Percentiles rank a stretch among this genome's conserved stretches.
These are phyloP conservation scores for Odontamblyopus lacepedii DNA, from an alignment of 2,797 vertebrate genomes.

Conservation along the genomic window DNA sequence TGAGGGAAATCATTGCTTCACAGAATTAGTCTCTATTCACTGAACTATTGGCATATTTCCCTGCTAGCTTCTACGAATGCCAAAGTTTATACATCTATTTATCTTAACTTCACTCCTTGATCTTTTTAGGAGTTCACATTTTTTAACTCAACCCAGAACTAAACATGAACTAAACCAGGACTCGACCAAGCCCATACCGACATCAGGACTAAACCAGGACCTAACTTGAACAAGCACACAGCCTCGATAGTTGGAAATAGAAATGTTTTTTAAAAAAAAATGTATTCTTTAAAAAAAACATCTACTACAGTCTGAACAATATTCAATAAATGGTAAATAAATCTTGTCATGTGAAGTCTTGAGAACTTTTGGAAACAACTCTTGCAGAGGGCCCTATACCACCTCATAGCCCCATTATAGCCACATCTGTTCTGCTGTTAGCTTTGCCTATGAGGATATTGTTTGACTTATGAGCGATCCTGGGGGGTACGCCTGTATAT, in stretches of 20 bases:
- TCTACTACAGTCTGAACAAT: neutral
- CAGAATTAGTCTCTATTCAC: neutral
- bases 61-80: neutral
- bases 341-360: too few species aligned
- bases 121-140: too few species aligned
- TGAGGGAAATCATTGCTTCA: too few species aligned
- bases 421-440: slow-evolving; percentile 58
- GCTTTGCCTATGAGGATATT: slow-evolving; percentile 25
- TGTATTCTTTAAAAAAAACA: too few species aligned
- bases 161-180: too few species aligned
- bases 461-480: slow-evolving; percentile 27
- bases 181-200: too few species aligned
- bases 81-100: neutral
- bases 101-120: neutral
- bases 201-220: too few species aligned
- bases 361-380: neutral
- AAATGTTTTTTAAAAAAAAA: too few species aligned
- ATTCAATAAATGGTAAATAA: neutral
- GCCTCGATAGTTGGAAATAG: too few species aligned
- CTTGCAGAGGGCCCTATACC: slow-evolving; percentile 24
- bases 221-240: too few species aligned
- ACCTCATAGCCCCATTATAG: slow-evolving; percentile 42
- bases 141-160: too few species aligned
- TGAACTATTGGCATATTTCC: neutral
- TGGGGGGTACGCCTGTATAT: slow-evolving; percentile 24